These are phyloP conservation scores for Corythornis madagascariensis DNA, from an alignment of 2,113 vertebrate genomes.

Conservation along the genomic window DNA sequence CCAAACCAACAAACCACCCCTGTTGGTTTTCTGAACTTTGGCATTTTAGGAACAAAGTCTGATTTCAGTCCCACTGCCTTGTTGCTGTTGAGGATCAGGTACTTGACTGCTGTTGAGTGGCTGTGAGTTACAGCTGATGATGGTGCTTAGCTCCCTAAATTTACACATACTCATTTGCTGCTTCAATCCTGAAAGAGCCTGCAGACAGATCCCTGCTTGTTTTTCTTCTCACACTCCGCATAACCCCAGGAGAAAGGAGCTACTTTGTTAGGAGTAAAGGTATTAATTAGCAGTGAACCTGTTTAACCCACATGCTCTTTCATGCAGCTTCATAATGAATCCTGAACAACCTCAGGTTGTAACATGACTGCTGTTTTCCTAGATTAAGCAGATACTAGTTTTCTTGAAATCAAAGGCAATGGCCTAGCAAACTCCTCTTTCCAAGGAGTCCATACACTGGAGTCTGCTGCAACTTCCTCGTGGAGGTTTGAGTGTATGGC, in stretches of 20 bases:
- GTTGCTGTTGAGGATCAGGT: fast-evolving
- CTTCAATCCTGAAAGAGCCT: background rate
- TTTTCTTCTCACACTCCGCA: slow-evolving; percentile 23
- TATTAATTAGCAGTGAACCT: slow-evolving; percentile 48
- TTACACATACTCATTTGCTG: background rate
- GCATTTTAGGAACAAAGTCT: background rate
- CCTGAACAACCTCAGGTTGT: background rate
- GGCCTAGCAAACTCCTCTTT: background rate
- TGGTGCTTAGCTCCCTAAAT: background rate
- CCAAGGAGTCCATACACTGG: background rate
- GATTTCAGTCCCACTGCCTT: background rate
- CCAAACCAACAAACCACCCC: background rate
- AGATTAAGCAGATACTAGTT: background rate
- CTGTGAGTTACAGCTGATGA: background rate
- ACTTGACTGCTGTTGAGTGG: fast-evolving
- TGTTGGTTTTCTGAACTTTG: background rate
- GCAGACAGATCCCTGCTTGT: slow-evolving; percentile 11
- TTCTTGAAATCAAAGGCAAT: background rate
- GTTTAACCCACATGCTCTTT: slow-evolving; percentile 36
- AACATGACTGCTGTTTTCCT: slow-evolving; percentile 36
- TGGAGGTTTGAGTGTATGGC: fast-evolving
- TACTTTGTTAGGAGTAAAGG: slow-evolving; percentile 22
- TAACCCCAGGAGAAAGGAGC: slow-evolving; percentile 1
- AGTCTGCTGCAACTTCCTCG: background rate
- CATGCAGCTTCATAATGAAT: slow-evolving; percentile 49